Evolutionary conservation across 2,888 invertebrate species (phyloP).

Genomic region (Drosophila stalkeri): DNA sequence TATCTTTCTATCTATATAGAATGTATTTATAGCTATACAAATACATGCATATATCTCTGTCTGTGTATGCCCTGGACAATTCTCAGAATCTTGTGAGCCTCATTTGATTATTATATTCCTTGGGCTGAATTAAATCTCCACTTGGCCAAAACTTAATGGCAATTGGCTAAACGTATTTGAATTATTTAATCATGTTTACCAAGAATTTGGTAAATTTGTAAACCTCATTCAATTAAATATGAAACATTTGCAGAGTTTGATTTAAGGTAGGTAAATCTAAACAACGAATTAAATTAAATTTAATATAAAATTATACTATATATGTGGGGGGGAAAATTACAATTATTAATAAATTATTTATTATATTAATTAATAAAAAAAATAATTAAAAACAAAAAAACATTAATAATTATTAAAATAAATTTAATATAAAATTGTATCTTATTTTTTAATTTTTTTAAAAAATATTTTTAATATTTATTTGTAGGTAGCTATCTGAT

Average conservation of each 20-base stretch:
- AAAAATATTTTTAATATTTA: no score
- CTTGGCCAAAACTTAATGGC: not conserved
- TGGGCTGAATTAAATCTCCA: not conserved
- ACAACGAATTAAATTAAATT: no score
- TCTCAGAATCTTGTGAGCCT: not conserved
- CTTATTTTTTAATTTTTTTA: no score
- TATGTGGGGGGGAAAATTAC: no score
- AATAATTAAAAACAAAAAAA: no score
- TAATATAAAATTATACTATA: no score
- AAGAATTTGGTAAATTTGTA: conserved; percentile 5
- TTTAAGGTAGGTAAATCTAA: no score
- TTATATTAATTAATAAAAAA: no score
- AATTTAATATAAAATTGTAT: no score
- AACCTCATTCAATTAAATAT: conserved; percentile 1
- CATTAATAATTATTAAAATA: no score
- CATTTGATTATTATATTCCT: conserved; percentile 17
- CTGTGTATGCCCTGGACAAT: conserved; percentile 1
- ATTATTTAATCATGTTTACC: conserved; percentile 8
- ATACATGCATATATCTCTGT: not conserved
- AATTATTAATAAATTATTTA: no score
- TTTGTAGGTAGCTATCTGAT: no score
- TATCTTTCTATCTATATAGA: not conserved
- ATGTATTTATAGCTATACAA: not conserved
- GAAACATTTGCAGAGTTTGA: not conserved
- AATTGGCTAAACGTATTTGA: not conserved